Percentiles rank a stretch among this genome's conserved stretches.
Evolutionary conservation across 2,888 invertebrate genomes (phyloP).

Genomic region (Leistus spinibarbis): DNA sequence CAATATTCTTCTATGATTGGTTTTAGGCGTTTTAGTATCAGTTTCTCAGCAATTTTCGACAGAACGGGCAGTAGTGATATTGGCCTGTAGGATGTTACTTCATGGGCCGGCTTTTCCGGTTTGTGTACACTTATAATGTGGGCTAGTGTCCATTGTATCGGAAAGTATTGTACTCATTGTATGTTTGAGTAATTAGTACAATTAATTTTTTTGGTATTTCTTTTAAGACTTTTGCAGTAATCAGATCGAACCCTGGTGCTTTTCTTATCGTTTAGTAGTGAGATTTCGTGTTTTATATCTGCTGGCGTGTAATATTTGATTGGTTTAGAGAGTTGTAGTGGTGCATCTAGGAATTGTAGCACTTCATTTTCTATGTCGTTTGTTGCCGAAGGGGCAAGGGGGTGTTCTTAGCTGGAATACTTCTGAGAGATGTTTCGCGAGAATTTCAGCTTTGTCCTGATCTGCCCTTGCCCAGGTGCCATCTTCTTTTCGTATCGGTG

Average conservation of each 20-base stretch:
- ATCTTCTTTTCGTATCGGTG: slow-evolving; percentile 38
- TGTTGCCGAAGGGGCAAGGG: slow-evolving; percentile 12
- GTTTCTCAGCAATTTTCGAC: slow-evolving; percentile 45
- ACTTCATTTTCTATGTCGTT: neutral
- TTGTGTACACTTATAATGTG: slow-evolving; percentile 45
- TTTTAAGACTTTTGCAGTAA: too few relatives aligned
- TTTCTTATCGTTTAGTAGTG: slow-evolving; percentile 32
- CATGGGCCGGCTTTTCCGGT: slow-evolving; percentile 41
- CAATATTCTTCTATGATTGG: too few relatives aligned
- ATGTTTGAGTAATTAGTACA: slow-evolving; percentile 18
- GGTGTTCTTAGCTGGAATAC: slow-evolving; percentile 43
- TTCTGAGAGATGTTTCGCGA: slow-evolving; percentile 40
- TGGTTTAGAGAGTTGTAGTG: neutral
- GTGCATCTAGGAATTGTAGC: neutral
- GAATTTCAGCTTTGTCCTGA: slow-evolving; percentile 41
- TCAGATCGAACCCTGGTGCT: too few relatives aligned
- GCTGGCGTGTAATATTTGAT: slow-evolving; percentile 8
- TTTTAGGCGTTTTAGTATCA: too few relatives aligned
- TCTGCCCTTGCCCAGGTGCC: slow-evolving; percentile 41
- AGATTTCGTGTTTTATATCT: slow-evolving; percentile 1
- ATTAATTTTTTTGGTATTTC: slow-evolving; percentile 18
- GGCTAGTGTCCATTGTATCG: slow-evolving; percentile 43
- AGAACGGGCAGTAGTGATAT: slow-evolving; percentile 45
- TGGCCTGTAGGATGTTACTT: slow-evolving; percentile 42
- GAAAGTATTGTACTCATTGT: slow-evolving; percentile 42